Evolutionary conservation across 2,113 vertebrate genomes (phyloP).

Genomic region (Micromys minutus): DNA sequence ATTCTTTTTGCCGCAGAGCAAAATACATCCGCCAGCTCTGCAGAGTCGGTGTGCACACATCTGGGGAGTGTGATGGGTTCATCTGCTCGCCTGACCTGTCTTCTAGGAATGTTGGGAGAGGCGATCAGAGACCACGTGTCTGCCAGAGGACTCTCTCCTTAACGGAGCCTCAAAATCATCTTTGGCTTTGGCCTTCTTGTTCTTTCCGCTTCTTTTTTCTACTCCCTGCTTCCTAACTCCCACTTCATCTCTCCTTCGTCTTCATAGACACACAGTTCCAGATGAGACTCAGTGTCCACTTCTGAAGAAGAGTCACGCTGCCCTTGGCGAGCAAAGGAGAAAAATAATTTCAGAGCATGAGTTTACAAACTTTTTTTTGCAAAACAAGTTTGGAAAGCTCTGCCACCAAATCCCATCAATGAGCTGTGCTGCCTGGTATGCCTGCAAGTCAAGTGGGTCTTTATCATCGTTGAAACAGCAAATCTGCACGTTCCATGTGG

Average conservation of each 20-base stretch:
- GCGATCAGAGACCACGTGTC: neutral
- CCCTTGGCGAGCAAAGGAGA: conserved; percentile 35
- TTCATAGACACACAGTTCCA: neutral
- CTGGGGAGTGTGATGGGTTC: neutral
- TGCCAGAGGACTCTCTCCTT: conserved; percentile 1
- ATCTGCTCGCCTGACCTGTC: neutral
- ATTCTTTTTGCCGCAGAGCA: neutral
- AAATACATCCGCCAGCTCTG: neutral
- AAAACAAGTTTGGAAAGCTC: conserved; percentile 63
- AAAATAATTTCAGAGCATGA: conserved; percentile 58
- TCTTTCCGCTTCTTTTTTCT: neutral
- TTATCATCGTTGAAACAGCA: conserved; percentile 67
- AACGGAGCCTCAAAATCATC: neutral
- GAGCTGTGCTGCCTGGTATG: conserved; percentile 64
- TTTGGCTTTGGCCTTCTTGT: neutral
- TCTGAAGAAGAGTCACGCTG: neutral
- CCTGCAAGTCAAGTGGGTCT: conserved; percentile 68
- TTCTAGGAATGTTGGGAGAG: neutral
- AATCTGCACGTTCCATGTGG: conserved; percentile 70
- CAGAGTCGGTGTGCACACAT: neutral
- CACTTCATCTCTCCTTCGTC: neutral
- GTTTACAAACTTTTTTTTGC: conserved; percentile 74
- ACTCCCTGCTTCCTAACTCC: neutral
- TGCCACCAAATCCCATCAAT: conserved; percentile 72
- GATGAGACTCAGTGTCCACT: neutral